Evolutionary conservation across 2,797 vertebrate species (phyloP).

Genomic region (Pygocentrus nattereri): DNA sequence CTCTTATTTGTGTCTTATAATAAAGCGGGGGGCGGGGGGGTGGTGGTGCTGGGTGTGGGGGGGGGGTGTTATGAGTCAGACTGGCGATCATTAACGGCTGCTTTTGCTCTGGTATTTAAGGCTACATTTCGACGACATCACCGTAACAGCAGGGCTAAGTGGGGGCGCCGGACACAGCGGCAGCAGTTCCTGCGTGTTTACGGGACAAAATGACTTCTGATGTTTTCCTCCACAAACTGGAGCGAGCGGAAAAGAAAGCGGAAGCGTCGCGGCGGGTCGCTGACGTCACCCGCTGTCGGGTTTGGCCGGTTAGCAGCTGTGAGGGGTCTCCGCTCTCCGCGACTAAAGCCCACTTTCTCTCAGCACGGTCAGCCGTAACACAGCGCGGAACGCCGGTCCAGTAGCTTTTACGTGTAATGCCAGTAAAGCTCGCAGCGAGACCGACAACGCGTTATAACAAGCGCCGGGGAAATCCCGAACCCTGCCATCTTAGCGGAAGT

Average conservation of each 20-base stretch:
- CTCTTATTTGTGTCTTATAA: neutral
- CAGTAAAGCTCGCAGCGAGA: neutral
- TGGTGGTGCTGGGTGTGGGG: no score
- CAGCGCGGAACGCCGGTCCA: neutral
- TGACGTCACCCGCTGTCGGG: conserved; percentile 10
- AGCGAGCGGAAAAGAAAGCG: conserved; percentile 6
- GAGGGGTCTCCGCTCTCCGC: neutral
- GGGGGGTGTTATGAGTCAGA: neutral
- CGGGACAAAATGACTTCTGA: neutral
- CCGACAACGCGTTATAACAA: neutral
- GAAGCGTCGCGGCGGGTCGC: conserved; percentile 5
- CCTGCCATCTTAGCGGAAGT: conserved; percentile 2
- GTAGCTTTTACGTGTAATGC: neutral
- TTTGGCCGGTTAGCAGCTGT: neutral
- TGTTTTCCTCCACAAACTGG: neutral
- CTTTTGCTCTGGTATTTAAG: neutral
- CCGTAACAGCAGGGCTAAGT: no score
- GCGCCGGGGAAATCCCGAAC: conserved; percentile 21
- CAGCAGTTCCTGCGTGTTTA: neutral
- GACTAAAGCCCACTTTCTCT: neutral
- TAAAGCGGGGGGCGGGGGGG: no score
- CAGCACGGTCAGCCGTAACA: neutral
- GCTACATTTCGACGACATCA: neutral
- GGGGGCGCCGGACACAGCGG: no score
- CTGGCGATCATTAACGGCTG: neutral